These are phyloP conservation scores for Fopius arisanus DNA, from an alignment of 1,140 invertebrate species.

Conservation along the genomic window DNA sequence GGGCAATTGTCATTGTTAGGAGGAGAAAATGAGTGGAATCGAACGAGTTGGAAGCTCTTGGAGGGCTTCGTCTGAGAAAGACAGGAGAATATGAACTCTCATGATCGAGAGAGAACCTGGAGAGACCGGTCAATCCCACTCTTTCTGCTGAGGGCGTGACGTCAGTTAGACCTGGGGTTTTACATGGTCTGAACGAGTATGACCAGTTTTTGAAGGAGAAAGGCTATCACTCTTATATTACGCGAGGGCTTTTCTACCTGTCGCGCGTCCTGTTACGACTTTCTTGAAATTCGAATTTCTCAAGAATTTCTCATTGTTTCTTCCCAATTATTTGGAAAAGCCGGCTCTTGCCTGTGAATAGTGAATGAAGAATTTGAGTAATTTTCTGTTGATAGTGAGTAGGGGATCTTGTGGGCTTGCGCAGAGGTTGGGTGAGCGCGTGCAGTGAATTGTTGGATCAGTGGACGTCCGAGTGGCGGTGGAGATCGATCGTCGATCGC, in stretches of 20 bases:
- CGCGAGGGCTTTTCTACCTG: not conserved
- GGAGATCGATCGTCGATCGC: not conserved
- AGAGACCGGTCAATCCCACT: slow-evolving; percentile 52
- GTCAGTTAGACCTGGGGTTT: slow-evolving; percentile 39
- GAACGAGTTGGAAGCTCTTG: slow-evolving; percentile 5
- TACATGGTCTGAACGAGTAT: not conserved
- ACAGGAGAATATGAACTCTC: slow-evolving; percentile 27
- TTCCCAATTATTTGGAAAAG: too few relatives aligned
- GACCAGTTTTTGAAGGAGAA: slow-evolving; percentile 6
- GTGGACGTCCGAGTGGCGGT: not conserved
- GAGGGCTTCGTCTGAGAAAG: slow-evolving; percentile 25
- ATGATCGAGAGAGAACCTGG: slow-evolving; percentile 25
- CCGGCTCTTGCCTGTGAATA: too few relatives aligned
- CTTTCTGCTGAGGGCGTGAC: slow-evolving; percentile 46
- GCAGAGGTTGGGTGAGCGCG: not conserved
- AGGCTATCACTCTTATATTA: not conserved
- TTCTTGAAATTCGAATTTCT: too few relatives aligned
- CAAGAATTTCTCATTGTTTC: too few relatives aligned
- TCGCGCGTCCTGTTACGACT: not conserved
- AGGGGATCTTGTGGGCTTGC: not conserved
- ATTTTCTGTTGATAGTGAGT: not conserved
- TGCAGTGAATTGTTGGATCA: not conserved
- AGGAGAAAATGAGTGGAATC: too few relatives aligned
- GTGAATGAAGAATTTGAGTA: too few relatives aligned
- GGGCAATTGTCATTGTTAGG: not conserved